Evolutionary conservation across 2,113 vertebrate genomes (phyloP).

Genomic region (Nesoenas mayeri): DNA sequence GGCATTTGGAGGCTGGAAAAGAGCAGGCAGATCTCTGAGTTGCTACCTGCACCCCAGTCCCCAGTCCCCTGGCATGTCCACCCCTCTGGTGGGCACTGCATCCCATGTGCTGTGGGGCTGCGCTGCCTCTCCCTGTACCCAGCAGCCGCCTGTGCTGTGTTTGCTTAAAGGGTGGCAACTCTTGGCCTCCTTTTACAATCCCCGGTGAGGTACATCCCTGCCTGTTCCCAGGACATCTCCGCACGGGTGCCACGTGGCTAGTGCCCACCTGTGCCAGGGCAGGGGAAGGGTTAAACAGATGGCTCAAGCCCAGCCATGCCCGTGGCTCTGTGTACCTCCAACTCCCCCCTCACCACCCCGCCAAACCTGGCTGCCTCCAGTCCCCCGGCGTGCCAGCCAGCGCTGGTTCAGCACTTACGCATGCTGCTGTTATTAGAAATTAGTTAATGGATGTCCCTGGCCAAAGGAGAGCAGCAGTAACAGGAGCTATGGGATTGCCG

Average conservation of each 20-base stretch:
- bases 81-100: fast-evolving
- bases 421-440: conserved; percentile 65
- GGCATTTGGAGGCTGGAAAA: neutral
- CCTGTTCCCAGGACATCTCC: fast-evolving
- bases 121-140: neutral
- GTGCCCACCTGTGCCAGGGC: fast-evolving
- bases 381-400: conserved; percentile 13
- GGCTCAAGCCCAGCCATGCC: neutral
- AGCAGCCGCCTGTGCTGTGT: neutral
- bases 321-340: neutral
- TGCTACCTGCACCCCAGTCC: fast-evolving
- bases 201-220: fast-evolving
- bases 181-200: neutral
- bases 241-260: neutral
- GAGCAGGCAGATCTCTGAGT: neutral
- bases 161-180: conserved; percentile 13
- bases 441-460: conserved; percentile 35
- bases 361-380: conserved; percentile 36
- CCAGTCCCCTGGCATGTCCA: neutral
- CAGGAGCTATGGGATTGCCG: neutral
- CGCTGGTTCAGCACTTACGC: conserved; percentile 58
- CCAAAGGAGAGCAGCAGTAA: neutral
- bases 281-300: conserved; percentile 3
- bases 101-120: fast-evolving
- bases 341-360: neutral